A percentile compares a stretch with the other conserved stretches of the same genome.
These are phyloP conservation scores for Argyrosomus regius DNA, from an alignment of 2,797 vertebrate species.

Conservation along the genomic window DNA sequence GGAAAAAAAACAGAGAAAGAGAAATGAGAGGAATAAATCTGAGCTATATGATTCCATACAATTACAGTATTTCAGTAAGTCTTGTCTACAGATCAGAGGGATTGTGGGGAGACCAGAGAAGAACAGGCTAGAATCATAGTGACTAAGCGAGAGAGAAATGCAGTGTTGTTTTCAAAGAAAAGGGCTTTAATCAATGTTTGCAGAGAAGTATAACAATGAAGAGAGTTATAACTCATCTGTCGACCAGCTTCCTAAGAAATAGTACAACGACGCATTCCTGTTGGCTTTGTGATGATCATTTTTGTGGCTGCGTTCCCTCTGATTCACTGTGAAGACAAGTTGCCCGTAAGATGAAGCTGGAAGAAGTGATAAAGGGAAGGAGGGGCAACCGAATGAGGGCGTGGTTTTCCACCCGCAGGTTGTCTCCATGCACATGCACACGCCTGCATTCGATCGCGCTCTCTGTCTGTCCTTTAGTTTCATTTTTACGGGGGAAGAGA, in stretches of 20 bases:
- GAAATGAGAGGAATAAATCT: conserved; percentile 5
- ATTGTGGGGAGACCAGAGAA: neutral
- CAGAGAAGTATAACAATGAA: conserved; percentile 1
- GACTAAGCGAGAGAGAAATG: conserved; percentile 6
- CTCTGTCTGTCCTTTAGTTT: conserved; percentile 35
- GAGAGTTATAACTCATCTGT: conserved; percentile 27
- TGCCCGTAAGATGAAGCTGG: neutral
- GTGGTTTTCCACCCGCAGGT: conserved; percentile 36
- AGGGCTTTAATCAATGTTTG: conserved; percentile 13
- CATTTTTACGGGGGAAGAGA: conserved; percentile 27
- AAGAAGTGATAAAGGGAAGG: conserved; percentile 2
- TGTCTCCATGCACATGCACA: conserved; percentile 21
- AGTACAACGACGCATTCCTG: conserved; percentile 1
- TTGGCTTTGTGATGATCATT: conserved; percentile 21
- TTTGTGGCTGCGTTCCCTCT: conserved; percentile 26
- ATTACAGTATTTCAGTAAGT: neutral
- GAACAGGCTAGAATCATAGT: neutral
- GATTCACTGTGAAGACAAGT: conserved; percentile 36
- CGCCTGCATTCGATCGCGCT: conserved; percentile 17
- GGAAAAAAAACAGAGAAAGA: neutral
- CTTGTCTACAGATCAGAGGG: neutral
- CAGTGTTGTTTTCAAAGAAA: neutral
- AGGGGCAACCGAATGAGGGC: neutral
- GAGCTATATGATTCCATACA: neutral
- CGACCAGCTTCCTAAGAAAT: conserved; percentile 10